These are phyloP conservation scores for Erebia ligea DNA, from an alignment of 2,888 invertebrate genomes.

Conservation along the genomic window DNA sequence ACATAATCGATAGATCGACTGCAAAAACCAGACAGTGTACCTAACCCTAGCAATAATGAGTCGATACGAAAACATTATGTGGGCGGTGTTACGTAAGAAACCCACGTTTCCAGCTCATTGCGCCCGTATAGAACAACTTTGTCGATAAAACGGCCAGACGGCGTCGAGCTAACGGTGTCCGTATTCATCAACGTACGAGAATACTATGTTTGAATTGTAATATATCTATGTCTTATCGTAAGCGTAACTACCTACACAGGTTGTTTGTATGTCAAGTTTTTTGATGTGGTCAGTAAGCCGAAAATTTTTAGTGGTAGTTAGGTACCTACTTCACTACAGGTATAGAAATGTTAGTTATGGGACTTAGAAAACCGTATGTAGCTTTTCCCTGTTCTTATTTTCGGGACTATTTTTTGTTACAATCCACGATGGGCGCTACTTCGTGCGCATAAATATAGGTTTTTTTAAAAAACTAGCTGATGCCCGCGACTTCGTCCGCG, in stretches of 20 bases:
- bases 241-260: not conserved
- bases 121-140: conserved; percentile 16
- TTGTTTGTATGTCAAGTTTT: not conserved
- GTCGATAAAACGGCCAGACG: conserved; percentile 20
- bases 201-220: conserved; percentile 4
- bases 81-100: conserved; percentile 65
- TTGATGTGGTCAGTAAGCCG: too few species aligned
- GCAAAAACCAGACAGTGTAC: conserved; percentile 1
- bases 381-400: too few species aligned
- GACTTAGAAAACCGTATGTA: too few species aligned
- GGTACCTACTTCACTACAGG: too few species aligned
- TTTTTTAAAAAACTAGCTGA: too few species aligned
- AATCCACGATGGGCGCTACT: too few species aligned
- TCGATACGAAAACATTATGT: conserved; percentile 63
- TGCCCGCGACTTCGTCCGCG: too few species aligned
- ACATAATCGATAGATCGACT: too few species aligned
- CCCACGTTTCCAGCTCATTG: conserved; percentile 40
- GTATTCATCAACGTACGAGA: not conserved
- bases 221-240: not conserved
- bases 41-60: conserved; percentile 49
- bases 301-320: too few species aligned
- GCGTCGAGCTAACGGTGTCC: conserved; percentile 16
- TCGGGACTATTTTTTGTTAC: too few species aligned
- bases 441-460: too few species aligned
- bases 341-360: too few species aligned